phyloP scores from a whole-genome alignment of 2,797 vertebrate genomes.

The Cossypha heuglini region DNA sequence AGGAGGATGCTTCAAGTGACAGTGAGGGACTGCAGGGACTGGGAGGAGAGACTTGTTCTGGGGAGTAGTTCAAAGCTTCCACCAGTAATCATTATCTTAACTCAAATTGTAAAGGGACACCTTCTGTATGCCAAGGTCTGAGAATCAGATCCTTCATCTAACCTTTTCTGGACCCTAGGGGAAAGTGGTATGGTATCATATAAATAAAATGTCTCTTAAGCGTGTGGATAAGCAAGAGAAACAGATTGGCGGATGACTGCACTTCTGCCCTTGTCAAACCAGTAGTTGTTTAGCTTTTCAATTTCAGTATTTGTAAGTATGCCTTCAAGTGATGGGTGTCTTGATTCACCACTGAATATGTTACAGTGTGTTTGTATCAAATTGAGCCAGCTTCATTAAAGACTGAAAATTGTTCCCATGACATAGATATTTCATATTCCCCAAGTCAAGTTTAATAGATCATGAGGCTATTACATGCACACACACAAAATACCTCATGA shows the following conservation, averaged over 20 bases:
- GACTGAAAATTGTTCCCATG: neutral
- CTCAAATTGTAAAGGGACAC: neutral
- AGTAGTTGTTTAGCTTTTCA: neutral
- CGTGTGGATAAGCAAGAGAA: neutral
- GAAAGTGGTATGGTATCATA: neutral
- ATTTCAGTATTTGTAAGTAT: neutral
- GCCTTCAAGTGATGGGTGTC: neutral
- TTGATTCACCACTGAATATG: neutral
- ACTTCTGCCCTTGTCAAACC: neutral
- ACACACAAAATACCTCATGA: neutral
- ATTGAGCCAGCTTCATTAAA: neutral
- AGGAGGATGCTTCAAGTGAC: neutral
- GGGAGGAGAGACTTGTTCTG: neutral
- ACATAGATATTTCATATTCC: neutral
- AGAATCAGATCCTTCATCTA: neutral
- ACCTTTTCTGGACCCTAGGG: neutral
- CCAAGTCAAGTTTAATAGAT: neutral
- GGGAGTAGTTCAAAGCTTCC: neutral
- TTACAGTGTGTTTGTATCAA: neutral
- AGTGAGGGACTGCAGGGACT: neutral
- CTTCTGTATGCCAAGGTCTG: neutral
- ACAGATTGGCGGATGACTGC: neutral
- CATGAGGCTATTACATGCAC: neutral
- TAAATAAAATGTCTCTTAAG: neutral
- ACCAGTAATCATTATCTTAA: neutral